Base-by-base conservation (phyloP, 2,113 vertebrate species). In the Nyctibius bracteatus region DNA sequence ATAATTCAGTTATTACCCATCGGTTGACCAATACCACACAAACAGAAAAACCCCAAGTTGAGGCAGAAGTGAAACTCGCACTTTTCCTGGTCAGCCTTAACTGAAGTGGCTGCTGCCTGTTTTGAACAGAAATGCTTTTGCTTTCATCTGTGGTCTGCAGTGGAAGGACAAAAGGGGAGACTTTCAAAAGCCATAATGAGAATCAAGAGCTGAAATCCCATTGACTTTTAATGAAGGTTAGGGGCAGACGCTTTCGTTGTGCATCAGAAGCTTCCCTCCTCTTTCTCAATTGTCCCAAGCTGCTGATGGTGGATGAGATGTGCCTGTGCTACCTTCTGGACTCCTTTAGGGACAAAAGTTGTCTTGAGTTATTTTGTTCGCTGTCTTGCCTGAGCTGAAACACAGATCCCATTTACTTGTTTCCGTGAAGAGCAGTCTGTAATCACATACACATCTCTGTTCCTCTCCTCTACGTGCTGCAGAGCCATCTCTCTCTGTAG, bases 201-300 rank as follows among this genome's bases (percentile, higher is more conserved):
- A 94, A 66, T 73, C 47, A 18, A 75, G 58, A 88, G 75, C 75
- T 5, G 10, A 90, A 96, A 84, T 96, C 80, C 68, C 65, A 57
- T 84, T 96, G 90, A 96, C 80, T 96, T 96, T 55, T 74, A 91
- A 92, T 81, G 94, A 84, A 84, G 80, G 86, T 39, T 52, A 19
- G 82, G 75, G 82, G 75, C 55, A 86, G 83, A 6, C 0, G 2
- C 58, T 67, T 70, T 81, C 1, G 17, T 81, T 67, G 85, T 54
- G 63, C 52, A 24, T 81, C 61, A 61, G 68, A 84, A 96, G 52
- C 67, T 81, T 88, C 58, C 74, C 37, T 72, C 43, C 30, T 88
- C 52, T 86, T 58, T 77, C 51, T 80, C 43, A 43, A 5, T 55
- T 78, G 66, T n/a, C 79, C 33, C 8, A 5, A 1, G 30, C 39